Percentiles rank a stretch among this genome's conserved stretches.
Evolutionary conservation across 2,797 vertebrate genomes (phyloP).

Genomic region (Craterocephalus amniculus): DNA sequence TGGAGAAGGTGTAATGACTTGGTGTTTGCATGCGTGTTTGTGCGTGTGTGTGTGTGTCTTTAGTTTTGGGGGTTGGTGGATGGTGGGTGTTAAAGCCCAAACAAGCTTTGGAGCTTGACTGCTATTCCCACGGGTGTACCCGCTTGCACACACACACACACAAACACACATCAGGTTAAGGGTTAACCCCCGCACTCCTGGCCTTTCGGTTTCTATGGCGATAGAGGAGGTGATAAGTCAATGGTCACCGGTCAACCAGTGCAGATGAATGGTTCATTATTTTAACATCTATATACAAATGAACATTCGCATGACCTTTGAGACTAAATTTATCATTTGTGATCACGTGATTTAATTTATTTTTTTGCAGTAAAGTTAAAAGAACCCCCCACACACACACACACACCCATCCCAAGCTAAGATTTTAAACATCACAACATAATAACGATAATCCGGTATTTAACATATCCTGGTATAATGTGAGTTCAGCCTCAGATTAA

Average conservation of each 20-base stretch:
- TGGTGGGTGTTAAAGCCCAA: conserved; percentile 69
- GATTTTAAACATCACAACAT: no score
- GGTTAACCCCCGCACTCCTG: conserved; percentile 71
- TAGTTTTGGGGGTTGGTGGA: conserved; percentile 37
- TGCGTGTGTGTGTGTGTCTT: conserved; percentile 37
- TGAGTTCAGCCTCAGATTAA: no score
- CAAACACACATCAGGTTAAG: conserved; percentile 61
- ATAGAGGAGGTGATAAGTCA: conserved; percentile 73
- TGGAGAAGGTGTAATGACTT: conserved; percentile 42
- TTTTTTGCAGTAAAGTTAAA: no score
- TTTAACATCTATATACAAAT: conserved; percentile 7
- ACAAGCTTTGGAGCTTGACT: conserved; percentile 75
- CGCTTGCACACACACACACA: conserved; percentile 55
- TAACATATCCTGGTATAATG: no score
- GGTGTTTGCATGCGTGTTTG: conserved; percentile 29
- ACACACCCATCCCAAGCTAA: no score
- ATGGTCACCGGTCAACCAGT: conserved; percentile 46
- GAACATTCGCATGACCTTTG: neutral
- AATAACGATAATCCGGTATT: no score
- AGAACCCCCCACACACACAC: no score
- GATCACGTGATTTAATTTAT: no score
- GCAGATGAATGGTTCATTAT: conserved; percentile 26
- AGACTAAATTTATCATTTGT: neutral
- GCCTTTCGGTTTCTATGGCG: conserved; percentile 78
- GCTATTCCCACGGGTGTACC: conserved; percentile 71